Evolutionary conservation across 64 coral and sea anemone genomes (phyloP), one percentile per base, ranked within the genome.

Genomic region (Actinia equina): DNA sequence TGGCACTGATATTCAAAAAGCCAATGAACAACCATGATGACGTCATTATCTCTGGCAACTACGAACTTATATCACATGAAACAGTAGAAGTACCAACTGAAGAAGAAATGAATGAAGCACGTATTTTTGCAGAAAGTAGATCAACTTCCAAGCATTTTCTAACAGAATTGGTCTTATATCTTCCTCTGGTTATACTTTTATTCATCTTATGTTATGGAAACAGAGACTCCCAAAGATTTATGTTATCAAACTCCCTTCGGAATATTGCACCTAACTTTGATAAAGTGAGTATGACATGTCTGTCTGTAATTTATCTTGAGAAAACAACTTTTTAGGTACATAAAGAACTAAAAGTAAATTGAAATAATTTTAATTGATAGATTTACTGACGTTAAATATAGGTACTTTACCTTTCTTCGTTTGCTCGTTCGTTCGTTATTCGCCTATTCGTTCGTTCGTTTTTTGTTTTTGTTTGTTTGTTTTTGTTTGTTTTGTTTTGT

Each of bases 151-250:
- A 81, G 78, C 82, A 74, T 17, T 60, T 79, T 53, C 63, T 92
- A 56, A 17, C 25, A 22, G 91, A 95, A 44, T 82, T 95, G 5
- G 80, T 30, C 8, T 64, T 87, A 2, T 95, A 92, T 57, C 30
- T 95, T 26, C 6, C 87, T 17, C 87, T 93, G 64, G 64, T 83
- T 15, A 13, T 92, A 2, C 67, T 95, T 8, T 57, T 95, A 25
- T 86, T 92, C 2, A 53, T 95, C 44, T 91, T 95, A 42, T 93
- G 91, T 63, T 95, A 95, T 81, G 87, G 94, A 49, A 95, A 95
- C 74, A 89, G 83, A 12, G 71, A 86, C 2, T 77, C 23, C 5
- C 69, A 88, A 44, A 86, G 94, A 51, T 74, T 74, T 14, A 30
- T 37, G 69, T 2, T 74, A 1, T 41, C 69, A 14, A 41, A 74